Base-by-base conservation (phyloP, 1,140 invertebrate species). In the Ostrea edulis region DNA sequence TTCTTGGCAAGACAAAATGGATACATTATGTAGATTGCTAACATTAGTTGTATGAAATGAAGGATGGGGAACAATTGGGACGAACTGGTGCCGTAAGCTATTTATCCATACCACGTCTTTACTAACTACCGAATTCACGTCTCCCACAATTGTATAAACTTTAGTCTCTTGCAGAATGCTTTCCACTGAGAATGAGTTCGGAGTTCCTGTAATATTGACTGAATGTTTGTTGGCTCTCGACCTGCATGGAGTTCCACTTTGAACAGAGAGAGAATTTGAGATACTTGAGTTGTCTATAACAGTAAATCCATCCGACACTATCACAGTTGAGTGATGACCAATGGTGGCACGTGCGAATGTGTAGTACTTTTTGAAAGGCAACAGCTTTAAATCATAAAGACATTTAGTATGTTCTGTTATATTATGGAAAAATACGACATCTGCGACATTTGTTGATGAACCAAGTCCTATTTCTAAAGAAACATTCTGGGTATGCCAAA, bases 401-500 rank as follows among this genome's bases (percentile, higher is more conserved):
- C 53, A 82, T 29, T 55, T 81, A 12, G n/a, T 85, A 9, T 58
- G 14, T 14, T 44, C 54, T 35, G 22, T 54, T 25, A 62, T 84
- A 54, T 14, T 11, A 25, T 87, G 87, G 88, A 86, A 88, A n/a
- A n/a, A 29, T 11, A 89, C 51, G 2, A 89, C 77, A 58, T 91
- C 68, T 22, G 87, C 89, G 5, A 52, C 51, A 7, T 84, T 71
- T 35, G n/a, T 85, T 17, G 22, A 35, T 52, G 77, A 87, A n/a
- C 91, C 91, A 35, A 92, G 14, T 8, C 90, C 91, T 8, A 90
- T 52, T 65, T 89, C 68, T 12, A 89, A 44, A 8, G 58, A 12
- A 7, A 92, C 35, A 55, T 89, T 77, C 53, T 90, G 87, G 62
- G 86, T 82, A 87, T 91, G 89, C 82, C 86, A 53, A 71, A 92